A percentile compares a stretch with the other conserved stretches of the same genome.
Conservation (phyloP, 2,797 vertebrate genomes). For the Cephalopachus bancanus region DNA sequence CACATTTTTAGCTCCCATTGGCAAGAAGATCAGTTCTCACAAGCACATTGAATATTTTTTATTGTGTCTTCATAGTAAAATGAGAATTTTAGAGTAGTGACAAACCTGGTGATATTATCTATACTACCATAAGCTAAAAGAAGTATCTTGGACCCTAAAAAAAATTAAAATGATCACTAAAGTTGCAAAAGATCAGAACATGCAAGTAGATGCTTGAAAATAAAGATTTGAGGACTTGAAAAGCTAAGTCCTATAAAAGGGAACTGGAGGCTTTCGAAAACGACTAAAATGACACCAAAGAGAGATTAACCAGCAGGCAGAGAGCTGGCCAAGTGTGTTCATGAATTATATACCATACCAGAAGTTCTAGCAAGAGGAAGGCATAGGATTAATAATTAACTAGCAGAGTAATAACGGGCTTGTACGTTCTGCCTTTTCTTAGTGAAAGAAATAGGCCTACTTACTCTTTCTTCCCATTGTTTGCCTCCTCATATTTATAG, state of each 20-base stretch:
- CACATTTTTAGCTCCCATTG: constrained; percentile 35
- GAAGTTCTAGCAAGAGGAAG: constrained; percentile 83
- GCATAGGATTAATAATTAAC: constrained; percentile 83
- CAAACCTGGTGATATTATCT: constrained; percentile 62
- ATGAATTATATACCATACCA: constrained; percentile 82
- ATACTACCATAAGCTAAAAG: neutral
- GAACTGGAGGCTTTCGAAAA: constrained; percentile 70
- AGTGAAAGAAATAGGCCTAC: constrained; percentile 73
- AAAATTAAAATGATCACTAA: constrained; percentile 54
- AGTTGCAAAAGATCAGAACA: constrained; percentile 66
- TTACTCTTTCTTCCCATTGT: constrained; percentile 68
- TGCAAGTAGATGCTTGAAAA: constrained; percentile 46
- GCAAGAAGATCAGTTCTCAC: constrained; percentile 36
- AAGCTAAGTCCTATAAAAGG: constrained; percentile 65
- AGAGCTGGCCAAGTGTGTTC: constrained; percentile 80
- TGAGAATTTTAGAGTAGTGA: constrained; percentile 55
- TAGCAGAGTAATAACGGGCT: constrained; percentile 79
- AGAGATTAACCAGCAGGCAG: constrained; percentile 82
- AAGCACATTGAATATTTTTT: neutral
- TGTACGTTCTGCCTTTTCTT: constrained; percentile 69
- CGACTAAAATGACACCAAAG: constrained; percentile 73
- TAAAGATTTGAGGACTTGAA: constrained; percentile 54
- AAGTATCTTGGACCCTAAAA: constrained; percentile 24
- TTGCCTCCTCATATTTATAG: constrained; percentile 65
- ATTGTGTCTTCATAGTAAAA: constrained; percentile 31